Evolutionary conservation across 2,888 invertebrate species (phyloP).

Genomic region (Peribatodes rhomboidaria): DNA sequence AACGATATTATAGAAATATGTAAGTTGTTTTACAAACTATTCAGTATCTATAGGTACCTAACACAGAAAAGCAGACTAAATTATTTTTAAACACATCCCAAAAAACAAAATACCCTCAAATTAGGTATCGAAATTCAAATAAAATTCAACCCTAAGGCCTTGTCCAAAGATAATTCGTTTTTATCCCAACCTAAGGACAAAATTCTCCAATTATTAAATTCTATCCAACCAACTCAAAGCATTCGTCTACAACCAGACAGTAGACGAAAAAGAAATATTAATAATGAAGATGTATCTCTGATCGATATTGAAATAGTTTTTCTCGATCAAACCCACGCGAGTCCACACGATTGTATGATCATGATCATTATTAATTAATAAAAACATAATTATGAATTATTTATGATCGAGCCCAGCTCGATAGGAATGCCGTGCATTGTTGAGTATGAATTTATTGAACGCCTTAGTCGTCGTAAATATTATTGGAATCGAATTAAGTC

Average conservation of each 20-base stretch:
- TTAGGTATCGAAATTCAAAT: constrained; percentile 51
- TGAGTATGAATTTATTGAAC: constrained; percentile 69
- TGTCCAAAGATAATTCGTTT: constrained; percentile 65
- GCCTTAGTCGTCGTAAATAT: constrained; percentile 65
- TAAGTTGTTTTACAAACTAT: too few relatives aligned
- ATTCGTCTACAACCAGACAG: constrained; percentile 65
- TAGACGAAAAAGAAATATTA: constrained; percentile 74
- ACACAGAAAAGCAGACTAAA: neutral
- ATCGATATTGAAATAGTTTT: constrained; percentile 54
- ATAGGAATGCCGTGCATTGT: constrained; percentile 66
- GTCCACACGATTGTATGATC: constrained; percentile 39
- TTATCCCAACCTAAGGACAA: constrained; percentile 67
- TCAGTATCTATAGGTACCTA: too few relatives aligned
- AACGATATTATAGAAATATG: too few relatives aligned
- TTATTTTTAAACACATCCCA: neutral
- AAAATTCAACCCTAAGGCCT: constrained; percentile 56
- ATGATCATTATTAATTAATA: constrained; percentile 78
- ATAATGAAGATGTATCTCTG: constrained; percentile 71
- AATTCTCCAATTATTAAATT: constrained; percentile 81
- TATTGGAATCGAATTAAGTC: constrained; percentile 45
- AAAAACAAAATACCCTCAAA: constrained; percentile 49
- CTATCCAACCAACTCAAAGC: constrained; percentile 63
- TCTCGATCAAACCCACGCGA: constrained; percentile 52
- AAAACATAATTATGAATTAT: constrained; percentile 79
- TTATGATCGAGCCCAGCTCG: constrained; percentile 61